These are phyloP conservation scores for Caenorhabditis sinica DNA, from an alignment of 2,888 invertebrate species.

Conservation along the genomic window DNA sequence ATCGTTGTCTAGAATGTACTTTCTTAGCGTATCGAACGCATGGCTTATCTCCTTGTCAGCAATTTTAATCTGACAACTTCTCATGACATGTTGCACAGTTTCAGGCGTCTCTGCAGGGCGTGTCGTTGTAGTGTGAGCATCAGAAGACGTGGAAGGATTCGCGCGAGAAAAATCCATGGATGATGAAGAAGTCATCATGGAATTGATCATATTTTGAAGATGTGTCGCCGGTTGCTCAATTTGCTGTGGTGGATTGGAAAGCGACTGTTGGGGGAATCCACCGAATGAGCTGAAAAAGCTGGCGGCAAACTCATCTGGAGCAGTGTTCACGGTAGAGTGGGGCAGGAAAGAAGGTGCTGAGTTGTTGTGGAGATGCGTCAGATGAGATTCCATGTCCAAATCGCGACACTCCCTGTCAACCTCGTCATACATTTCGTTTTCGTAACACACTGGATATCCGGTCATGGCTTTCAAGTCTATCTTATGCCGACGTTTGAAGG, in stretches of 20 bases:
- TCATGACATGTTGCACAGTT: neutral
- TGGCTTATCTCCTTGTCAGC: constrained; percentile 50
- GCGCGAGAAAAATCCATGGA: neutral
- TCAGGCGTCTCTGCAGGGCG: neutral
- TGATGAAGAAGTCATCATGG: constrained; percentile 18
- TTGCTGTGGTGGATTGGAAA: neutral
- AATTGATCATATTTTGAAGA: constrained; percentile 56
- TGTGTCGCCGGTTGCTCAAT: constrained; percentile 1
- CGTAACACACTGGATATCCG: constrained; percentile 71
- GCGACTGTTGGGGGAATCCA: constrained; percentile 9
- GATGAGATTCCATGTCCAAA: constrained; percentile 13
- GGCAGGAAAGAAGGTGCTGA: neutral
- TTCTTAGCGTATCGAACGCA: constrained; percentile 64
- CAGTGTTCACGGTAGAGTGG: constrained; percentile 5
- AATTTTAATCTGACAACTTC: constrained; percentile 55
- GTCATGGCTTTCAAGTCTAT: constrained; percentile 75
- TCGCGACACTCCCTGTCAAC: constrained; percentile 60
- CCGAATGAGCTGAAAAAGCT: constrained; percentile 28
- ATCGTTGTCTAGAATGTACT: constrained; percentile 62
- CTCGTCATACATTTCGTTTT: constrained; percentile 64
- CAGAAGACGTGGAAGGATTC: neutral
- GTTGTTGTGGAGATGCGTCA: constrained; percentile 9
- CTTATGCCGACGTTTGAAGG: constrained; percentile 75
- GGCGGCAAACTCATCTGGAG: constrained; percentile 42
- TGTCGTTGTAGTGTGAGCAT: neutral